Conservation (phyloP, 1,140 invertebrate species). For the Geopemphigus sp. region DNA sequence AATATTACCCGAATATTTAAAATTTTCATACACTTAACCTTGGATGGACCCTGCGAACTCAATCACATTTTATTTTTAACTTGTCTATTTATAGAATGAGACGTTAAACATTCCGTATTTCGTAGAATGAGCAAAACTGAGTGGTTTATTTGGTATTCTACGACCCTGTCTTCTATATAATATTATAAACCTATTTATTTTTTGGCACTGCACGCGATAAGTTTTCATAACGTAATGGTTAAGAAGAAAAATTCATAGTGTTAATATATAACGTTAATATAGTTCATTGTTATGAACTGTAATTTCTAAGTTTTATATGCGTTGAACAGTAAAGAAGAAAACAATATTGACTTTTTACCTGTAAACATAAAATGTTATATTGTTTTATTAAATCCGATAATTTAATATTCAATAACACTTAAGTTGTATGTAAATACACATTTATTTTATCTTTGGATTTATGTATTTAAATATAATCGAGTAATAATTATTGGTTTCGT, state of each 20-base stretch:
- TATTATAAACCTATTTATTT: constrained; percentile 1
- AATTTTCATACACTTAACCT: constrained; percentile 26
- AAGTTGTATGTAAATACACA: too few relatives aligned
- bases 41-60: constrained; percentile 26
- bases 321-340: too few relatives aligned
- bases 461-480: too few relatives aligned
- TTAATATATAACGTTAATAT: not conserved
- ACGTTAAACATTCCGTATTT: constrained; percentile 35
- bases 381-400: too few relatives aligned
- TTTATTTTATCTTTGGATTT: too few relatives aligned
- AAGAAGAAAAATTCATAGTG: not conserved
- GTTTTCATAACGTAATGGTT: constrained; percentile 22
- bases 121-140: constrained; percentile 25
- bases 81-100: constrained; percentile 16
- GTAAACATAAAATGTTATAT: too few relatives aligned
- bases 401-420: too few relatives aligned
- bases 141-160: constrained; percentile 24
- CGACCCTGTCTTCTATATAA: constrained; percentile 17
- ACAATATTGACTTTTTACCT: too few relatives aligned
- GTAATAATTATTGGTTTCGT: not conserved
- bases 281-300: too few relatives aligned
- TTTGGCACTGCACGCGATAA: constrained; percentile 11
- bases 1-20: constrained; percentile 9
- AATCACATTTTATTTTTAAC: constrained; percentile 36
- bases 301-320: too few relatives aligned